Evolutionary conservation across 2,113 vertebrate genomes (phyloP), one percentile per base, ranked within the genome.

Genomic region (Chascanopsetta lugubris): DNA sequence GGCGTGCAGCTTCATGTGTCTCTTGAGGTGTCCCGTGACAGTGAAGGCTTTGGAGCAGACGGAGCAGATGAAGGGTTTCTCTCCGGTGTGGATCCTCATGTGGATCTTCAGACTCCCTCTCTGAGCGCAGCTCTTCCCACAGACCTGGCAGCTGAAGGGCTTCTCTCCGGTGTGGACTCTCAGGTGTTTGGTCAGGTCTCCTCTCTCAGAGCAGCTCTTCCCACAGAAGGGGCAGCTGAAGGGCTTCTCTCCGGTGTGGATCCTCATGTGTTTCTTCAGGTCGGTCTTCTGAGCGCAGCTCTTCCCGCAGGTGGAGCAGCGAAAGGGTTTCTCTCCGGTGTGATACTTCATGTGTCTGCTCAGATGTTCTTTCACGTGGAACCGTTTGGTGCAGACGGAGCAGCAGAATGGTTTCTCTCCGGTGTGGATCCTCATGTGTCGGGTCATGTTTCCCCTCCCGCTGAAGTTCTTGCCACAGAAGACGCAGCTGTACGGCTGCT

Each of bases 391-490:
- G 17, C 68, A 70, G 8, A 60, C 5, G 0, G 59, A 36, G 54
- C 54, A 69, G 18, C 22, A 72, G 17, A 72, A 76, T 0, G 61
- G 3, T 25, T 69, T 81, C 49, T 81, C 73, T 8, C 73, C 73
- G 0, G 73, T 76, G 34, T 82, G 75, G 25, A 67, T 72, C 15
- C 60, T 81, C 69, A 79, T 76, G 68, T 83, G 80, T 11, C 76
- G 22, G 3, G 69, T 76, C 80, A 83, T 83, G 58, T 83, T 83
- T 0, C 80, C 80, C 9, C 68, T 13, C 1, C 76, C 72, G 3
- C 76, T 83, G 26, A 83, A 83, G n/a, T 49, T 76, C 57, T 79
- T 79, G 50, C 64, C 60, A 5, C 80, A 83, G 42, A 83, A 83
- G 8, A 69, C 18, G 51, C 82, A 84, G 56, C 75, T 78, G 56